phyloP scores from a whole-genome alignment of 2,888 invertebrate genomes.

The Bhutanitis thaidina region DNA sequence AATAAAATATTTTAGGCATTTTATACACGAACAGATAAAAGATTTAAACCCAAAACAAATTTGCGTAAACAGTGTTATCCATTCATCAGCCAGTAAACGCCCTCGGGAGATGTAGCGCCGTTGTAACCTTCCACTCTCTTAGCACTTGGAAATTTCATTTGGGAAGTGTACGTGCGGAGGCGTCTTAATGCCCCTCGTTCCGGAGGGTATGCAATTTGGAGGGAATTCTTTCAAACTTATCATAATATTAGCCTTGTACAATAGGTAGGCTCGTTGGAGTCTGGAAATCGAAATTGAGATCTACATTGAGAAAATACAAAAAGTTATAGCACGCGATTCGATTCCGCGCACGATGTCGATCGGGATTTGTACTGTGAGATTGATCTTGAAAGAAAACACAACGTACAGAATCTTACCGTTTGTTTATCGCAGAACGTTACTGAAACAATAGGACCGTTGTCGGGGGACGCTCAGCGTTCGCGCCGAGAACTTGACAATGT shows the following conservation, averaged over 20 bases:
- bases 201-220: constrained; percentile 26
- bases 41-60: constrained; percentile 19
- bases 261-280: constrained; percentile 41
- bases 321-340: constrained; percentile 50
- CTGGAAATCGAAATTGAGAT: constrained; percentile 63
- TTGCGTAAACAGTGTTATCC: constrained; percentile 44
- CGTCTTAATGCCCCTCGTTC: constrained; percentile 58
- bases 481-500: constrained; percentile 23
- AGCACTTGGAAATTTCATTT: constrained; percentile 71
- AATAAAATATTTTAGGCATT: too few relatives aligned
- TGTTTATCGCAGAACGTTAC: constrained; percentile 41
- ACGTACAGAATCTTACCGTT: constrained; percentile 36
- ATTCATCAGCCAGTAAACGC: constrained; percentile 39
- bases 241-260: constrained; percentile 25
- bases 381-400: constrained; percentile 24
- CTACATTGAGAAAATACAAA: constrained; percentile 54
- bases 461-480: constrained; percentile 29
- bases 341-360: constrained; percentile 41
- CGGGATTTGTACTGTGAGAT: constrained; percentile 23
- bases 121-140: constrained; percentile 36
- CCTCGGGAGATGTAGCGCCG: constrained; percentile 29
- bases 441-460: constrained; percentile 49
- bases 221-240: constrained; percentile 56
- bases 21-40: too few relatives aligned
- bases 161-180: constrained; percentile 64